Evolutionary conservation across 2,113 vertebrate species (phyloP), one percentile per base, ranked within the genome.

Genomic region (Megalops atlanticus): DNA sequence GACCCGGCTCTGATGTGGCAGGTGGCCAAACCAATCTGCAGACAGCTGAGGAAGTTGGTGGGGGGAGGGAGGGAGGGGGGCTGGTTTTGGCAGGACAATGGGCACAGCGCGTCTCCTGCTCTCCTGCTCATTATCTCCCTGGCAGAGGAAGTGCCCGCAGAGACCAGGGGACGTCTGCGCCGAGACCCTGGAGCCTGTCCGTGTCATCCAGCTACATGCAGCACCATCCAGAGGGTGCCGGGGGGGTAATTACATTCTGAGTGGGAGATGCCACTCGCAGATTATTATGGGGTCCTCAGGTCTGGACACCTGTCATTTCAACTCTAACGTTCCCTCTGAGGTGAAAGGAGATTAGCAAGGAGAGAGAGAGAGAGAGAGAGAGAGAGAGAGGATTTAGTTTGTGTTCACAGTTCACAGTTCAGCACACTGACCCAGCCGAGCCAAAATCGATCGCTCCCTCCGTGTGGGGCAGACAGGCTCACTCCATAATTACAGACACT

Each of bases 381-480:
- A 45, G 43, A 45, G 43, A 45, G 43, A 45, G 14, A 45, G 43
- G 3, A 18, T 52, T 45, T 12, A 52, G 11, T 52, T 11, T 52
- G 49, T 12, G 49, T 52, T 38, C 69, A n/a, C n/a, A 18, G 12
- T 77, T 35, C 15, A 31, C 47, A 27, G 43, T 41, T 33, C 15
- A 15, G 11, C 15, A 15, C 47, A 7, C 12, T 52, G 27, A 47
- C 71, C 36, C 18, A 27, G 79, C 49, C 24, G 79, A 81, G 24
- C 70, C 21, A 74, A 75, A 81, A 75, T 64, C 35, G 45, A 80
- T 80, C 35, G 58, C 77, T 82, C 82, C 80, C 10, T 47, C 70
- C 74, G 69, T 85, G 86, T 76, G 84, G 83, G 85, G 58, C 82
- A 80, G 69, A 85, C 68, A 36, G 43, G 81, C 82, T 38, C 76